phyloP scores from a whole-genome alignment of 2,888 invertebrate genomes.

The Cataglyphis altisquamis region DNA sequence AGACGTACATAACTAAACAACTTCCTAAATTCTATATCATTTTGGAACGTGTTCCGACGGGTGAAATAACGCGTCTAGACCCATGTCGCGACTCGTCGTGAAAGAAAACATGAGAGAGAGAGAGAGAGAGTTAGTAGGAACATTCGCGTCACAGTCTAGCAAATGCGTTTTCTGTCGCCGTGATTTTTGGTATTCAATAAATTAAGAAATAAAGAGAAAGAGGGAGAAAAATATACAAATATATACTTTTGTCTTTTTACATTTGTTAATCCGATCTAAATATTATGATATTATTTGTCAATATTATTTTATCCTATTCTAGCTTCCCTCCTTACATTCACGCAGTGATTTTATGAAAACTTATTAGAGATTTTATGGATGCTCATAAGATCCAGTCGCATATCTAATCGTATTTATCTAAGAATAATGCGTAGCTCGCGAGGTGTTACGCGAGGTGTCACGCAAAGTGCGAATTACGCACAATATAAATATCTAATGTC shows the following conservation, averaged over 20 bases:
- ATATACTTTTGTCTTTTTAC: not conserved
- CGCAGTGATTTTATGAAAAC: not conserved
- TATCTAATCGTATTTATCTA: not conserved
- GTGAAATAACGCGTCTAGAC: conserved; percentile 79
- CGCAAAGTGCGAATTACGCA: conserved; percentile 8
- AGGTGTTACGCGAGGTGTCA: not conserved
- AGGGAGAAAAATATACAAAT: not conserved
- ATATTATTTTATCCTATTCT: not conserved
- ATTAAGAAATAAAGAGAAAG: not conserved
- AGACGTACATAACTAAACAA: conserved; percentile 79
- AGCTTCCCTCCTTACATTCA: not conserved
- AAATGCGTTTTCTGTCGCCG: conserved; percentile 26
- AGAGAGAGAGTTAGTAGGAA: conserved; percentile 35
- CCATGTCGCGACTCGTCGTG: conserved; percentile 55
- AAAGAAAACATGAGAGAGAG: conserved; percentile 25
- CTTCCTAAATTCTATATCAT: conserved; percentile 80
- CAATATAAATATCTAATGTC: conserved; percentile 6
- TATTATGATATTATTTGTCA: not conserved
- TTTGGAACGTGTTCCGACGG: conserved; percentile 72
- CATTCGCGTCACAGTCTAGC: conserved; percentile 13
- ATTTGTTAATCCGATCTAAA: not conserved
- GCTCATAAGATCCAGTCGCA: not conserved
- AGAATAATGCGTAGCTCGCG: not conserved
- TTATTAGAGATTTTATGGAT: not conserved
- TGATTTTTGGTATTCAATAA: conserved; percentile 24